Evolutionary conservation across 2,888 invertebrate species (phyloP), one percentile per base, ranked within the genome.

Genomic region (Hetaerina titia): DNA sequence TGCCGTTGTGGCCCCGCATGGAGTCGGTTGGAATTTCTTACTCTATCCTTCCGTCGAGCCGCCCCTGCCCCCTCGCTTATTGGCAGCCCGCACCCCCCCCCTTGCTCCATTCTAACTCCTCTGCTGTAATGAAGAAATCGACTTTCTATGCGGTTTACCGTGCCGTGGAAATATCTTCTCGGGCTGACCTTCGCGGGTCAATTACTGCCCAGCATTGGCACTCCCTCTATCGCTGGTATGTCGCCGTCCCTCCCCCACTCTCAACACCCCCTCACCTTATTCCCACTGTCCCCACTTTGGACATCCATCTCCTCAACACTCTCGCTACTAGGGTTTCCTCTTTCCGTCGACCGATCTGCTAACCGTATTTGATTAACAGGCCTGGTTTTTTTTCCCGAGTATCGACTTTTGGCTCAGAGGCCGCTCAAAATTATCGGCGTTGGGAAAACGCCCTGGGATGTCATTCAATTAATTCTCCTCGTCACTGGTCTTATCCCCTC

Each of bases 61-160:
- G n/a, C 31, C 31, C 11, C 81, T 81, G 8, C 2, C 45, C 19
- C 45, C 22, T 19, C 11, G 22, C 25, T 81, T 81, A 81, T 31
- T 81, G 31, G 25, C 31, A 31, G 22, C 13, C 25, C 45, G 2
- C 45, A 2, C 45, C 45, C 45, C 45, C 45, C 15, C 25, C 74
- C 74, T 81, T 81, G 25, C 25, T 19, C 2, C 45, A 25, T 31
- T 2, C 9, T 22, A 8, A 17, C 45, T 56, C 19, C 45, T 17
- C 56, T 45, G 56, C 13, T 9, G 19, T 89, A 58, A 89, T 89
- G 89, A 89, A 89, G 89, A 89, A 89, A 89, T 58, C 56, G 89
- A 89, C 89, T 57, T 89, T 57, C 57, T 1, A 9, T n/a, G 89
- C 13, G 57, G 89, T 89, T 58, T 89, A 11, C 17, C 15, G 22